phyloP scores from a whole-genome alignment of 1,140 invertebrate species.

The Hypsibius dujardini region DNA sequence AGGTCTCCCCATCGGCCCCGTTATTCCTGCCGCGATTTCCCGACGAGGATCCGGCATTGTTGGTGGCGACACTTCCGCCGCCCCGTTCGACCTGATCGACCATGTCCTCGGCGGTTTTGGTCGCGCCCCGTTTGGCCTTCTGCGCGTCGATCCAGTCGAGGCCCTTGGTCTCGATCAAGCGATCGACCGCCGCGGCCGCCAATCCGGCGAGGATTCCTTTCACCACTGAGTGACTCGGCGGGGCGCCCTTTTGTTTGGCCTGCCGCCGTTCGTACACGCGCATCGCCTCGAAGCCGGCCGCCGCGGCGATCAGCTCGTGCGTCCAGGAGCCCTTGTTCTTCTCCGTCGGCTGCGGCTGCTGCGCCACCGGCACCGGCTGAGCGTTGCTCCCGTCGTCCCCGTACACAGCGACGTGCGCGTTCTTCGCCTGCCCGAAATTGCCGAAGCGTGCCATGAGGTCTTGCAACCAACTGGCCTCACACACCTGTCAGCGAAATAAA shows the following conservation, averaged over 20 bases:
- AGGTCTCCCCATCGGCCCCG: too few relatives aligned
- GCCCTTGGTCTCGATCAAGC: constrained; percentile 4
- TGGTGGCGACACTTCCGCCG: too few relatives aligned
- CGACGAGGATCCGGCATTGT: too few relatives aligned
- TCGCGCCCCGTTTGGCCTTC: neutral
- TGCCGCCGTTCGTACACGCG: neutral
- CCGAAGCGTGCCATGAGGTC: too few relatives aligned
- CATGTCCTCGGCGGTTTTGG: neutral
- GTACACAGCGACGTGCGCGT: too few relatives aligned
- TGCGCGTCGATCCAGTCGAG: constrained; percentile 13
- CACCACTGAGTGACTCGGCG: neutral
- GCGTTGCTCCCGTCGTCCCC: too few relatives aligned
- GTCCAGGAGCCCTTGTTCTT: neutral
- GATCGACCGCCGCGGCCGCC: constrained; percentile 4
- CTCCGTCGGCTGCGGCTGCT: too few relatives aligned
- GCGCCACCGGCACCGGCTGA: too few relatives aligned
- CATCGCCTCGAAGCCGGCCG: constrained; percentile 9
- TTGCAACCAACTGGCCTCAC: too few relatives aligned
- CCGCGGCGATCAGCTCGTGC: constrained; percentile 12
- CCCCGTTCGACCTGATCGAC: neutral
- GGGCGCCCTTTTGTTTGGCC: neutral
- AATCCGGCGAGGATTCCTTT: neutral
- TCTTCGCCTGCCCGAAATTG: too few relatives aligned
- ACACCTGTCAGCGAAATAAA: too few relatives aligned
- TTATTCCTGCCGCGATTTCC: too few relatives aligned